Evolutionary conservation across 2,113 vertebrate genomes (phyloP), one percentile per base, ranked within the genome.

Genomic region (Catharus fuscescens): DNA sequence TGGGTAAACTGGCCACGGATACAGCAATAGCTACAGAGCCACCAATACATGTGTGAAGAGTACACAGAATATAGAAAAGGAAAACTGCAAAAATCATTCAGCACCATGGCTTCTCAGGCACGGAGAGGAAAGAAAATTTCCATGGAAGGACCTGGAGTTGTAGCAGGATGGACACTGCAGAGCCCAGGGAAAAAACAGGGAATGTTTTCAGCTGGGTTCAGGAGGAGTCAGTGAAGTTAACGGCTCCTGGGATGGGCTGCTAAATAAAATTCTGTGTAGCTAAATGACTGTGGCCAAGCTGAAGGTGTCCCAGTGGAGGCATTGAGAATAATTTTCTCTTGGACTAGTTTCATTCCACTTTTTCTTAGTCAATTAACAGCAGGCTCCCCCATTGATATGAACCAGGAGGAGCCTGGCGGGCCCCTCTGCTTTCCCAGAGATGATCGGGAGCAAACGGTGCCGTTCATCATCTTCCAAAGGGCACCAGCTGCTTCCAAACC

Each of bases 351-450:
- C 13, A 65, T 77, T 87, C 50, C 70, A 88, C 79, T 93, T 90
- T 88, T 86, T 89, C 88, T 92, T 90, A 85, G 78, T 69, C 89
- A 96, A 80, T 96, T 96, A 95, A 88, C 80, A 67, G 21, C 50
- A n/a, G 76, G n/a, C 59, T 86, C 44, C 18, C 6, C 81, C 53
- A 82, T 95, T 92, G 85, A 80, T 73, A 70, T 23, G 84, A 90
- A 77, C 34, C 31, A 32, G 32, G 50, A 69, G 8, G 59, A 85
- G 73, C 81, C 84, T 71, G 53, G 77, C 18, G 29, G 80, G 64
- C 34, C 53, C 53, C 73, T 72, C 9, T 62, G 13, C 38, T 59
- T 21, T 28, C 32, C 54, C 52, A 45, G 70, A 40, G 89, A 32
- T 29, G 66, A 91, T 79, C 65, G 67, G 64, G 52, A 88, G 69